Evolutionary conservation across 2,888 invertebrate species (phyloP).

Genomic region (Fissipunctia ypsillon): DNA sequence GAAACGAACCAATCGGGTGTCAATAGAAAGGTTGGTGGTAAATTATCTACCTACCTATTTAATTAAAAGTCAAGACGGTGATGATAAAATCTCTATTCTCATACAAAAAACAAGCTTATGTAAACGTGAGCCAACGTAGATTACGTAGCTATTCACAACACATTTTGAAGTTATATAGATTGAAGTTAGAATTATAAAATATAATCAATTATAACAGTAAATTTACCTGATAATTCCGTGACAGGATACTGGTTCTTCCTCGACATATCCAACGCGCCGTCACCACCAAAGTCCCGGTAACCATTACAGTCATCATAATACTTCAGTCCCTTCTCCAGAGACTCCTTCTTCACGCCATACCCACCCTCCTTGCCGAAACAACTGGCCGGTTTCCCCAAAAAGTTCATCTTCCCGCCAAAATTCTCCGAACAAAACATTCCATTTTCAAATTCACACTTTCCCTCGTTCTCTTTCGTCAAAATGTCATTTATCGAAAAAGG

Average conservation of each 20-base stretch:
- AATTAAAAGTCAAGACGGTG: no score
- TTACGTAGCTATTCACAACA: no score
- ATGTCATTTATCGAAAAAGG: constrained; percentile 94
- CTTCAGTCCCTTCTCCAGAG: constrained; percentile 82
- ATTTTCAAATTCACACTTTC: constrained; percentile 86
- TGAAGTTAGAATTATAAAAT: neutral
- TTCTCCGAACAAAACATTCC: constrained; percentile 80
- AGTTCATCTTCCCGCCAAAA: constrained; percentile 85
- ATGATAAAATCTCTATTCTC: no score
- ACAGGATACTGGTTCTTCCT: constrained; percentile 86
- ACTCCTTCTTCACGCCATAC: constrained; percentile 81
- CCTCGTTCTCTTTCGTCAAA: constrained; percentile 90
- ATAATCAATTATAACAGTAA: neutral
- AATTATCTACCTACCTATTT: no score
- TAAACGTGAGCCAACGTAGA: no score
- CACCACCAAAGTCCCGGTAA: constrained; percentile 83
- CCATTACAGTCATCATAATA: constrained; percentile 85
- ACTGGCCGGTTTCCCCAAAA: constrained; percentile 76
- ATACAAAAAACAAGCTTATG: no score
- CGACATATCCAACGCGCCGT: constrained; percentile 88
- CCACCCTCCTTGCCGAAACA: constrained; percentile 77
- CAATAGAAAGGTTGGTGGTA: no score
- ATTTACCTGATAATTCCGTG: constrained; percentile 86
- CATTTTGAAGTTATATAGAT: no score
- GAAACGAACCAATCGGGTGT: no score